phyloP scores from a whole-genome alignment of 2,888 invertebrate species.

The Drosophila meridionalis region DNA sequence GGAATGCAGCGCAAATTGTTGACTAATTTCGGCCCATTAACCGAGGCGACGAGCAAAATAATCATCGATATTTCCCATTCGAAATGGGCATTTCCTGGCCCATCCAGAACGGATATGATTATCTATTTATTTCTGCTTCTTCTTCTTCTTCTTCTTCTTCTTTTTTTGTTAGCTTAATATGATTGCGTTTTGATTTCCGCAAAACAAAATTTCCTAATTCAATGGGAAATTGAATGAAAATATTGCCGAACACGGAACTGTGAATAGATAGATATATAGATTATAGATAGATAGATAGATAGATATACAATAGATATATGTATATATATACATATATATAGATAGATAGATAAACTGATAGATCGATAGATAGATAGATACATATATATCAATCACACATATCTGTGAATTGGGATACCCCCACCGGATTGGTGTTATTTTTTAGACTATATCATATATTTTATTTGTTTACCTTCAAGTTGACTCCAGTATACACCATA shows the following conservation, averaged over 20 bases:
- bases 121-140: constrained; percentile 5
- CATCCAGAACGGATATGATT: constrained; percentile 32
- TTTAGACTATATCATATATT: too few species aligned
- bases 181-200: constrained; percentile 27
- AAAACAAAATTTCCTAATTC: background rate
- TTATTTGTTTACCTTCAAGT: too few species aligned
- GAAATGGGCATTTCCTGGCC: constrained; percentile 39
- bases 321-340: too few species aligned
- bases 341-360: too few species aligned
- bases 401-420: too few species aligned
- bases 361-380: too few species aligned
- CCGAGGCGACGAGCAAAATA: constrained; percentile 29
- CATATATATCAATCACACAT: too few species aligned
- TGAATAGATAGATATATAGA: too few species aligned
- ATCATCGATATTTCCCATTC: constrained; percentile 35
- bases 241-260: background rate
- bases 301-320: too few species aligned
- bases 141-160: background rate
- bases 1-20: constrained; percentile 58
- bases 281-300: too few species aligned
- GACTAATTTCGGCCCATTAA: constrained; percentile 59
- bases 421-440: too few species aligned
- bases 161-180: constrained; percentile 8
- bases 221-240: background rate
- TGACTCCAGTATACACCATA: too few species aligned